A percentile compares a stretch with the other conserved stretches of the same genome.
phyloP scores from a whole-genome alignment of 1,140 invertebrate species.

The Metaphire vulgaris region DNA sequence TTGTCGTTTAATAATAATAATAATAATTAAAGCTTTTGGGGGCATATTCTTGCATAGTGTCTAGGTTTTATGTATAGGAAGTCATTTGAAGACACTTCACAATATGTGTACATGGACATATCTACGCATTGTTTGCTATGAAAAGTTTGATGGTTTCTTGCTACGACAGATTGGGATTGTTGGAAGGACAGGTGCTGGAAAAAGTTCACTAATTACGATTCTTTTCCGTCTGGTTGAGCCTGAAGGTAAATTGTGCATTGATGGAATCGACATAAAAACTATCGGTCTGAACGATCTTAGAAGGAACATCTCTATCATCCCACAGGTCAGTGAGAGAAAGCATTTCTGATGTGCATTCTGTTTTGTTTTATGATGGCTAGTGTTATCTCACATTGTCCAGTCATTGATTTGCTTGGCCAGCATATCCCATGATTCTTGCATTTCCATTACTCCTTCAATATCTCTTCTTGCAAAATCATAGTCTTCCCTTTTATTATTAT shows the following conservation, averaged over 20 bases:
- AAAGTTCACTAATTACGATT: conserved; percentile 67
- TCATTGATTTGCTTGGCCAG: not conserved
- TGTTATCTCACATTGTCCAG: not conserved
- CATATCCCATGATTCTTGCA: not conserved
- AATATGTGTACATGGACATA: no score
- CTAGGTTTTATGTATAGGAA: no score
- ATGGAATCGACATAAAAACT: conserved; percentile 60
- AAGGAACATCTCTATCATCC: conserved; percentile 75
- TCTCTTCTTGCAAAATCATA: no score
- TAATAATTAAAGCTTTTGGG: no score
- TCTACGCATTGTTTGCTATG: no score
- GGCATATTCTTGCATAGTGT: no score
- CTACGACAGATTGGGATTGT: conserved; percentile 71
- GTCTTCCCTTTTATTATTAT: no score
- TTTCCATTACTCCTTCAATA: no score
- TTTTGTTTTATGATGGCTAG: not conserved
- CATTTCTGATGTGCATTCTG: not conserved
- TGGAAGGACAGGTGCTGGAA: conserved; percentile 79
- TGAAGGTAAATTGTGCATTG: conserved; percentile 60
- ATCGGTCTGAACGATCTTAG: conserved; percentile 66
- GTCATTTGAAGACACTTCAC: no score
- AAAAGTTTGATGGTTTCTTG: no score
- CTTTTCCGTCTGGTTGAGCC: conserved; percentile 56
- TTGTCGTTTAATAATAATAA: no score
- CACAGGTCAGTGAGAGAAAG: conserved; percentile 58